Conservation (phyloP, 2,797 vertebrate species). For the Anableps anableps region DNA sequence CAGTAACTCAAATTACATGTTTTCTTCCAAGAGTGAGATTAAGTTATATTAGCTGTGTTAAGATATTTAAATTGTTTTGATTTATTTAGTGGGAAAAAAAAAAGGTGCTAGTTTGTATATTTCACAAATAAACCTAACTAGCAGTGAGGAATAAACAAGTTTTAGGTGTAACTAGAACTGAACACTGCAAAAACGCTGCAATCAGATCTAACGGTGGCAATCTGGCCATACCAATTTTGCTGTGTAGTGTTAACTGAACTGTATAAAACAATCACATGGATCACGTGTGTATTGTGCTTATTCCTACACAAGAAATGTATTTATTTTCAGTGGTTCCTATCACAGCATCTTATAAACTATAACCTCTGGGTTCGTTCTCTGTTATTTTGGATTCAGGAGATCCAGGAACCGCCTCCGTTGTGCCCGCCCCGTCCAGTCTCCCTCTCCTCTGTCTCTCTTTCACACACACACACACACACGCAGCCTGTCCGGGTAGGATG, state of each 20-base stretch:
- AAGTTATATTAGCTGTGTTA: neutral
- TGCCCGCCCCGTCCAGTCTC: conserved; percentile 82
- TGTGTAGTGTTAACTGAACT: neutral
- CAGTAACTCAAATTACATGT: neutral
- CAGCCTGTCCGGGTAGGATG: conserved; percentile 77
- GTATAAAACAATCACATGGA: neutral
- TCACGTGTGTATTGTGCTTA: neutral
- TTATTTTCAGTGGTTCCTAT: conserved; percentile 37
- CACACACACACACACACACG: conserved; percentile 55
- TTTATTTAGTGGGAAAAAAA: neutral
- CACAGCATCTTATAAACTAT: conserved; percentile 28
- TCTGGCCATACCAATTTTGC: neutral
- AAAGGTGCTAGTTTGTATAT: neutral
- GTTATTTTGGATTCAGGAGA: conserved; percentile 69
- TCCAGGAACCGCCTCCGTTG: conserved; percentile 60
- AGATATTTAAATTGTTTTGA: neutral
- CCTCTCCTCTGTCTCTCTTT: neutral
- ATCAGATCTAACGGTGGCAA: neutral
- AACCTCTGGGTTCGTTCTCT: conserved; percentile 55
- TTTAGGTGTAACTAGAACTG: neutral
- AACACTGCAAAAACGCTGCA: neutral
- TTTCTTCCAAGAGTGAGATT: neutral
- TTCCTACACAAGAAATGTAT: neutral
- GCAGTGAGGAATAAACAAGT: neutral
- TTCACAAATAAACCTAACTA: neutral